A percentile compares a stretch with the other conserved stretches of the same genome.
phyloP scores from a whole-genome alignment of 1,140 invertebrate species.

The Sipha flava region DNA sequence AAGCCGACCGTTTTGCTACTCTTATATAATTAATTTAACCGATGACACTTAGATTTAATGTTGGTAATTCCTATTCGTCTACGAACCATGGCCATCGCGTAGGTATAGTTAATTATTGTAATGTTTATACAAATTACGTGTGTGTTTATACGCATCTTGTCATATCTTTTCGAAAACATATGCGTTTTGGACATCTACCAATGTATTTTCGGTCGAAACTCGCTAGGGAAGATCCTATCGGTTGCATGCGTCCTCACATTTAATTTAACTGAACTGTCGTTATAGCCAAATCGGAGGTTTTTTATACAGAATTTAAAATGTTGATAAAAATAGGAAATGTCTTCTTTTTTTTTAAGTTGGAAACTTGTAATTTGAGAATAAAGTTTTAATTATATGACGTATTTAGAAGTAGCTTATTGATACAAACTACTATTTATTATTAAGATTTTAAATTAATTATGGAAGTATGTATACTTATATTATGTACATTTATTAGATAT shows the following conservation, averaged over 20 bases:
- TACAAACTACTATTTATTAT: too few relatives aligned
- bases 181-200: slow-evolving; percentile 9
- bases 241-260: background rate
- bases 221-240: slow-evolving; percentile 13
- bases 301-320: background rate
- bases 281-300: background rate
- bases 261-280: background rate
- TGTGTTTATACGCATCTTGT: background rate
- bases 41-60: background rate
- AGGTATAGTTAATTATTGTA: slow-evolving; percentile 15
- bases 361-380: background rate
- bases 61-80: background rate
- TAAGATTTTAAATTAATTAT: too few relatives aligned
- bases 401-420: background rate
- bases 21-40: background rate
- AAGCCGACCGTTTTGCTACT: background rate
- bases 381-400: background rate
- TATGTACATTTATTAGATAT: too few relatives aligned
- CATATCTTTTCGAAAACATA: background rate
- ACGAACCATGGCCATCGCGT: background rate
- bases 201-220: slow-evolving; percentile 1
- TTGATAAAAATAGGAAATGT: slow-evolving; percentile 9
- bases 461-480: too few relatives aligned
- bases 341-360: background rate
- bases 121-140: background rate